phyloP scores from a whole-genome alignment of 2,113 vertebrate species.

The Chionis minor region DNA sequence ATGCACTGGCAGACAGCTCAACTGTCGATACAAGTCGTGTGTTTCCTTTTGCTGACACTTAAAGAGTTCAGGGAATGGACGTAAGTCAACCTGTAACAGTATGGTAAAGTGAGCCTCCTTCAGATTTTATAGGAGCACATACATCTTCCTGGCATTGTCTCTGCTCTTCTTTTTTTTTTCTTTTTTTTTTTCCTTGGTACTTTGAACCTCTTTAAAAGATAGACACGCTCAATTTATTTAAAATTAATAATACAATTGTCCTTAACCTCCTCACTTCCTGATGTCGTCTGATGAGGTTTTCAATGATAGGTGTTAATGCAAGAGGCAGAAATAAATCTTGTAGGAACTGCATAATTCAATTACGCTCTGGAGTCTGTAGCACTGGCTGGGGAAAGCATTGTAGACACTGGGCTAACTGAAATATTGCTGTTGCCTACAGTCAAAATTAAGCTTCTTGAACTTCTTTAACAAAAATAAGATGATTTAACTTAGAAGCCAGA shows the following conservation, averaged over 20 bases:
- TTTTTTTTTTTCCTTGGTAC: neutral
- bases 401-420: neutral
- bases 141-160: neutral
- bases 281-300: neutral
- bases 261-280: slow-evolving; percentile 33
- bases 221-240: slow-evolving; percentile 9
- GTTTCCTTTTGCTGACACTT: neutral
- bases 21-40: rapidly evolving
- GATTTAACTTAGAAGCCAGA: neutral
- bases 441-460: neutral
- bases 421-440: neutral
- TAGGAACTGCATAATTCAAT: neutral
- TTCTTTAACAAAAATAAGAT: neutral
- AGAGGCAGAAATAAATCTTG: slow-evolving; percentile 43
- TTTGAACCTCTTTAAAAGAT: slow-evolving; percentile 4
- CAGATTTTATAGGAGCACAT: neutral
- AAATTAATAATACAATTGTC: slow-evolving; percentile 35
- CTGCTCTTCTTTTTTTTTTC: neutral
- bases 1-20: neutral
- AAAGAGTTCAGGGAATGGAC: neutral
- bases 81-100: neutral
- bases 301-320: slow-evolving; percentile 26
- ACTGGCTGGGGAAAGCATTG: neutral
- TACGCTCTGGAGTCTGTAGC: neutral
- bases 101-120: neutral